Evolutionary conservation across 2,888 invertebrate species (phyloP).

Genomic region (Rhogogaster chlorosoma): DNA sequence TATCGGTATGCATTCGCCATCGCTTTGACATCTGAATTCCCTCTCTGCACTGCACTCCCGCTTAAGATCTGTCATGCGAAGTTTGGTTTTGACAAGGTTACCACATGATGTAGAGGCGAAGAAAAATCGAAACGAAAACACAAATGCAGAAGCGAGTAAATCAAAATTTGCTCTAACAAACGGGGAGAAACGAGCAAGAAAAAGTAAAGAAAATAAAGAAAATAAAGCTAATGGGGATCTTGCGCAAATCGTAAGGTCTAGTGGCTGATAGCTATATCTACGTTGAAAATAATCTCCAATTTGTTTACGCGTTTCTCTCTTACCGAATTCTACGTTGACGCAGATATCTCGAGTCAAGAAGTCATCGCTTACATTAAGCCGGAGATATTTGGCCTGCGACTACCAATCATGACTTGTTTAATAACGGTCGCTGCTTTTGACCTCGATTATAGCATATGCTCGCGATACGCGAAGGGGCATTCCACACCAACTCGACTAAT

Average conservation of each 20-base stretch:
- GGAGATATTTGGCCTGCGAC: neutral
- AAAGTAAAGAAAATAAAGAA: neutral
- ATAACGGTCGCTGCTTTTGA: neutral
- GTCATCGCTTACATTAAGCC: neutral
- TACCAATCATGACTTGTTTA: neutral
- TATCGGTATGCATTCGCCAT: slow-evolving; percentile 80
- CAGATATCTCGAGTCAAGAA: neutral
- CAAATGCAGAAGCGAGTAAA: slow-evolving; percentile 50
- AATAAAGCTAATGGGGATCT: neutral
- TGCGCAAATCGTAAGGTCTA: neutral
- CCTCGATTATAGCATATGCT: neutral
- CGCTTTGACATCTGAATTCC: slow-evolving; percentile 79
- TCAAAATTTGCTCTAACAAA: slow-evolving; percentile 41
- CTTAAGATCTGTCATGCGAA: slow-evolving; percentile 35
- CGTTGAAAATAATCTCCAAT: neutral
- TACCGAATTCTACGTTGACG: slow-evolving; percentile 18
- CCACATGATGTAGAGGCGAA: slow-evolving; percentile 33
- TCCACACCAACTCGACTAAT: no score
- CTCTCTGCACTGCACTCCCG: slow-evolving; percentile 67
- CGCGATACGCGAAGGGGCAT: neutral
- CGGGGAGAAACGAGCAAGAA: slow-evolving; percentile 42
- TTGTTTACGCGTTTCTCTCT: neutral
- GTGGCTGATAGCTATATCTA: neutral
- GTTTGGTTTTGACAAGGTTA: neutral
- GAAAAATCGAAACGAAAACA: slow-evolving; percentile 55